A percentile compares a stretch with the other conserved stretches of the same genome.
These are phyloP conservation scores for Bubo blakistoni DNA, from an alignment of 2,113 vertebrate species.

Conservation along the genomic window DNA sequence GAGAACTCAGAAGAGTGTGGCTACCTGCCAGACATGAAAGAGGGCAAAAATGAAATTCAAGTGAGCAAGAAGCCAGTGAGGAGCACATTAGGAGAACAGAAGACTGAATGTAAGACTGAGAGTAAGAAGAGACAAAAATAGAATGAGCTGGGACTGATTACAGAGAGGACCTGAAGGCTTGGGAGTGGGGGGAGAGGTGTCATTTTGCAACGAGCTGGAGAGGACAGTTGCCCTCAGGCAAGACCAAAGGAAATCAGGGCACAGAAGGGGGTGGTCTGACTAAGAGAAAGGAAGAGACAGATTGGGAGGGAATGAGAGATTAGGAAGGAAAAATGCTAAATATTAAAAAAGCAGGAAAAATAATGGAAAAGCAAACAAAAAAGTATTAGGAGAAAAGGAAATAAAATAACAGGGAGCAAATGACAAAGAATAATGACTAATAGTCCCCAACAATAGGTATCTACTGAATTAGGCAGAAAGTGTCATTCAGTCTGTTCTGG, in stretches of 20 bases:
- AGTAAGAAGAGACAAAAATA: background rate
- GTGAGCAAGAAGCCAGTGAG: background rate
- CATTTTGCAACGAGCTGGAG: background rate
- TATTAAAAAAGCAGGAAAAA: background rate
- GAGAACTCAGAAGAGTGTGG: background rate
- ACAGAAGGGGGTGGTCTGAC: background rate
- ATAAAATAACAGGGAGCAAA: background rate
- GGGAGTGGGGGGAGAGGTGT: background rate
- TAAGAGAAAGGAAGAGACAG: background rate
- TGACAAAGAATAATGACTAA: background rate
- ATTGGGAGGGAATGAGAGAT: background rate
- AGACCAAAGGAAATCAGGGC: background rate
- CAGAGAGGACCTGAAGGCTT: background rate
- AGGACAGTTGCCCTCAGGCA: background rate
- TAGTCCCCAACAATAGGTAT: background rate
- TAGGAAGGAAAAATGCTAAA: background rate
- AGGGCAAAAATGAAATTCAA: background rate
- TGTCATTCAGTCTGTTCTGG: conserved; percentile 9
- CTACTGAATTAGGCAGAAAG: conserved; percentile 21
- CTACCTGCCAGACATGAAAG: background rate
- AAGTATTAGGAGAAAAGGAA: background rate
- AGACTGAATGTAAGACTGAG: background rate
- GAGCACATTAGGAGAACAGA: background rate
- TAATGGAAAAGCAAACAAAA: background rate
- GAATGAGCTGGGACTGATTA: background rate